Evolutionary conservation across 2,113 vertebrate species (phyloP), one percentile per base, ranked within the genome.

Genomic region (Urocolius indicus): DNA sequence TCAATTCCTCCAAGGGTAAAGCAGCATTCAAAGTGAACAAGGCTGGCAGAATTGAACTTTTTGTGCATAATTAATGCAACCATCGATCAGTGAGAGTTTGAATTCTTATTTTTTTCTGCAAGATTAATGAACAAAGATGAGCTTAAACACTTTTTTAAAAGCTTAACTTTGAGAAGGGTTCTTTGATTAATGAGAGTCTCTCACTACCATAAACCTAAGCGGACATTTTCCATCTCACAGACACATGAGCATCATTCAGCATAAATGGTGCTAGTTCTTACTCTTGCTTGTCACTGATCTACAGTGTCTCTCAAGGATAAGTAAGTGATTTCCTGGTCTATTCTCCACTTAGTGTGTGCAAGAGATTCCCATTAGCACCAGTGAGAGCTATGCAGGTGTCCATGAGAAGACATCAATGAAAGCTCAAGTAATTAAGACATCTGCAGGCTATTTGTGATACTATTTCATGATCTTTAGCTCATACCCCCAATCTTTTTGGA

Each of bases 11-110:
- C 13, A 57, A 65, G 41, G 67, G 57, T 65, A 94, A 89, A 90
- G 92, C 57, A 90, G 69, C 84, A 87, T 48, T 86, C 85, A 51
- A 84, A 87, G 86, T 14, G 69, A 94, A 71, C 1, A 8, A 49
- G 45, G 41, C 57, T 65, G 83, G 73, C 34, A 62, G 92, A 94
- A 87, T 7, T 81, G 86, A 92, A 57, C 68, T n/a, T 83, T 84
- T 57, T 71, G 80, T 95, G 73, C 88, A 95, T 95, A 97, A 96
- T 87, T 92, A 96, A 93, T 94, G 65, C 58, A 89, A 20, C n/a
- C 46, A 94, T 93, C 14, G 80, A 95, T 91, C 91, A 91, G 80
- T 4, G 2, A 74, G 78, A 81, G 83, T 68, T 78, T 67, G 30
- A 58, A 88, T 75, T 92, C 24, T 13, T 52, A 81, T 27, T 78